Evolutionary conservation across 2,113 vertebrate genomes (phyloP), one percentile per base, ranked within the genome.

Genomic region (Leuciscus idus): DNA sequence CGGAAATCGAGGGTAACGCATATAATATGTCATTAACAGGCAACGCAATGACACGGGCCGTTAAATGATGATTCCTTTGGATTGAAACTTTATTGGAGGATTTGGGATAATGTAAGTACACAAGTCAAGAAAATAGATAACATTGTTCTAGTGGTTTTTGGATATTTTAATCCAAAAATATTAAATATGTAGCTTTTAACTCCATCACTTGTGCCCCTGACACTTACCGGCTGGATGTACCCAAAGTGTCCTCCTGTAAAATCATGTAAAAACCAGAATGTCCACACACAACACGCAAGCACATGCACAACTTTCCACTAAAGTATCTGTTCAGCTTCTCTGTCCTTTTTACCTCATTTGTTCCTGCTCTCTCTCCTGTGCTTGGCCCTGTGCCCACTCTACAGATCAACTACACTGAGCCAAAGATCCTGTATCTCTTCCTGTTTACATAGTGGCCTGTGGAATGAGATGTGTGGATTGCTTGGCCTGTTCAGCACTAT

Each of bases 401-500:
- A 85, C 76, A 90, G 85, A 88, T 91, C 89, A 90, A 91, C 92
- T 93, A 93, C 91, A 91, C 92, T 92, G 92, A 87, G 88, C 88
- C 87, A 91, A 89, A 91, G 90, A 92, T 91, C 92, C 89, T 91
- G 89, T 88, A 88, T 86, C 89, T 90, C 87, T 94, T 94, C 91
- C 91, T 94, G 93, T 94, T 94, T 94, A 93, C 92, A 94, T 92
- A 93, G 91, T 88, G 87, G 88, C 85, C 90, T 55, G 75, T 77
- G 75, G 75, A 77, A 55, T 77, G 75, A 77, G 26, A 77, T 77
- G 75, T 89, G 85, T 90, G 91, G 89, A 90, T 92, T 93, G 91
- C 90, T 86, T 43, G 76, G 91, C 75, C 87, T 39, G 84, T 76
- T 80, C 85, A 81, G 62, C 46, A 70, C 81, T 82, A 52, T 68